Conservation (phyloP, 2,888 invertebrate species). For the Amphipyra berbera region DNA sequence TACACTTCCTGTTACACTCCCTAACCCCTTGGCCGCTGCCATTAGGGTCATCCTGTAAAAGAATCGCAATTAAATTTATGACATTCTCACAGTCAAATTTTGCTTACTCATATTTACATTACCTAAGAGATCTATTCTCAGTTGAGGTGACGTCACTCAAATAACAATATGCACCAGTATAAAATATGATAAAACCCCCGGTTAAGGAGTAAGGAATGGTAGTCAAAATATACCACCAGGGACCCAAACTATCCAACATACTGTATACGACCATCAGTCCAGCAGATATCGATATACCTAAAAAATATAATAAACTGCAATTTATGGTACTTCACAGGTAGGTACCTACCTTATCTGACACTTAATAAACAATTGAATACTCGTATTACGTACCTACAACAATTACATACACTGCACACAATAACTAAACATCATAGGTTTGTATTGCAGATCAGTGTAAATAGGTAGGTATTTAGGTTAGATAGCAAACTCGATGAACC, state of each 20-base stretch:
- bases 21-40: constrained; percentile 90
- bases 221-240: constrained; percentile 88
- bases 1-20: constrained; percentile 90
- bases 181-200: constrained; percentile 91
- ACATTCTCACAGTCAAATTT: constrained; percentile 6
- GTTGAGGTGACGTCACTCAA: constrained; percentile 91
- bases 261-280: constrained; percentile 77
- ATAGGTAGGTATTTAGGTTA: constrained; percentile 18
- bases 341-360: background rate
- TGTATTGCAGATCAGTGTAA: constrained; percentile 9
- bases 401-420: background rate
- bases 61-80: constrained; percentile 47
- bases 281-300: constrained; percentile 77
- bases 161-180: constrained; percentile 91
- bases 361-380: too few species aligned
- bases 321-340: background rate
- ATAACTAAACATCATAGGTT: constrained; percentile 13
- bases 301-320: constrained; percentile 55
- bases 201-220: constrained; percentile 90
- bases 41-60: constrained; percentile 91
- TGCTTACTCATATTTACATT: constrained; percentile 45
- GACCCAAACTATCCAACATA: constrained; percentile 77
- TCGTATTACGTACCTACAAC: too few species aligned
- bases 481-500: background rate
- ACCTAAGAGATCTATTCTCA: constrained; percentile 91